These are phyloP conservation scores for Prorops nasuta DNA, from an alignment of 1,140 invertebrate species.

Conservation along the genomic window DNA sequence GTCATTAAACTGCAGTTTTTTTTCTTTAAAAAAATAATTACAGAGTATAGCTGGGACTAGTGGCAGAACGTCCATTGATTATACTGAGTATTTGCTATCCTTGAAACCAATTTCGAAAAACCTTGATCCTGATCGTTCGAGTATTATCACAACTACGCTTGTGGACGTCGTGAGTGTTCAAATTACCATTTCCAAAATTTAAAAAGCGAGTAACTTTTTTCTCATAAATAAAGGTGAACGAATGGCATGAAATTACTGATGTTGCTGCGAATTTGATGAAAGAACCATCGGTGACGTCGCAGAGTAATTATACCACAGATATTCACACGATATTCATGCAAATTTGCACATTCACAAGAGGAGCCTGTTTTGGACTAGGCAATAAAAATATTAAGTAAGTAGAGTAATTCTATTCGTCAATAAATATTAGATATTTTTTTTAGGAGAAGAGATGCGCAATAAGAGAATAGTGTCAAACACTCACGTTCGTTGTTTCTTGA, in stretches of 20 bases:
- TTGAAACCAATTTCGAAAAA: slow-evolving; percentile 4
- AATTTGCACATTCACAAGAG: slow-evolving; percentile 40
- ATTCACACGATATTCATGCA: slow-evolving; percentile 47
- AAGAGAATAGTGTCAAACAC: slow-evolving; percentile 60
- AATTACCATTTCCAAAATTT: not conserved
- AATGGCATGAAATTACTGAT: slow-evolving; percentile 46
- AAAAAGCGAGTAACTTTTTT: slow-evolving; percentile 2
- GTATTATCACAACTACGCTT: slow-evolving; percentile 39
- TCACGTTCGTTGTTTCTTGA: slow-evolving; percentile 59
- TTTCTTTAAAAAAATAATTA: no score
- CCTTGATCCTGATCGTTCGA: slow-evolving; percentile 29
- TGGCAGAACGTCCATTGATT: slow-evolving; percentile 6
- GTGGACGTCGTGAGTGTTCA: slow-evolving; percentile 37
- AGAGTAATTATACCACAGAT: slow-evolving; percentile 27
- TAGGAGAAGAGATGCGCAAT: slow-evolving; percentile 63
- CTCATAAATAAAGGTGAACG: slow-evolving; percentile 28
- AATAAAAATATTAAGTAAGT: not conserved
- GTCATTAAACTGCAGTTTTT: no score
- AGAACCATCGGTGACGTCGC: slow-evolving; percentile 30
- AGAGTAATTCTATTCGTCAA: not conserved
- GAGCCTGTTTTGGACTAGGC: slow-evolving; percentile 50
- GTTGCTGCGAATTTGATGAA: slow-evolving; percentile 36
- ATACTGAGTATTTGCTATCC: slow-evolving; percentile 1
- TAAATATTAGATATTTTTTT: slow-evolving; percentile 38
- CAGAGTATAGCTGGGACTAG: no score